phyloP scores from a whole-genome alignment of 2,113 vertebrate species.

The Anguilla japonica region DNA sequence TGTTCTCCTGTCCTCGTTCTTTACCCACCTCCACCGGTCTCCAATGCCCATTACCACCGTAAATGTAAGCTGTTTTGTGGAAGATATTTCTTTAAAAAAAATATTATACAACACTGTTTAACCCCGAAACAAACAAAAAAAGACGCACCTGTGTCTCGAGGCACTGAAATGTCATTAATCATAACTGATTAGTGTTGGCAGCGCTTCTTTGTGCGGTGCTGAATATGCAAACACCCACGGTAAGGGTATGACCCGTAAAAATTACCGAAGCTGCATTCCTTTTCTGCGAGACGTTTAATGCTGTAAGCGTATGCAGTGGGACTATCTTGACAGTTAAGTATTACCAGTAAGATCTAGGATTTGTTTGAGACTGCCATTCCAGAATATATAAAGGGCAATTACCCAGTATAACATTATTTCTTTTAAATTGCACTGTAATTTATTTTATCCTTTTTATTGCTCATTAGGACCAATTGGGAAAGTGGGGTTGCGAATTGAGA shows the following conservation, averaged over 20 bases:
- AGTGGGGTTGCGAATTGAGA: conserved; percentile 29
- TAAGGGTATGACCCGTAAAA: neutral
- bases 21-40: neutral
- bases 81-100: neutral
- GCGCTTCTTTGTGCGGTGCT: neutral
- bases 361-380: conserved; percentile 4
- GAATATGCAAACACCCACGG: neutral
- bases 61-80: neutral
- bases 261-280: conserved; percentile 10
- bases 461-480: conserved; percentile 32
- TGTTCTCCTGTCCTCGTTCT: neutral
- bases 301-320: conserved; percentile 60
- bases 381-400: conserved; percentile 21
- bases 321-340: conserved; percentile 29
- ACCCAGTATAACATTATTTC: conserved; percentile 39
- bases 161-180: neutral
- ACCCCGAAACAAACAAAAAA: neutral
- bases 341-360: conserved; percentile 25
- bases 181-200: neutral
- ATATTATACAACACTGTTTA: neutral
- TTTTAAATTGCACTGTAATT: conserved; percentile 67
- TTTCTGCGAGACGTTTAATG: conserved; percentile 19
- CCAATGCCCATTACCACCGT: neutral
- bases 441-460: conserved; percentile 59
- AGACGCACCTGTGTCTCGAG: neutral